phyloP scores from a whole-genome alignment of 2,888 invertebrate genomes.

The Stenoptilia bipunctidactyla region DNA sequence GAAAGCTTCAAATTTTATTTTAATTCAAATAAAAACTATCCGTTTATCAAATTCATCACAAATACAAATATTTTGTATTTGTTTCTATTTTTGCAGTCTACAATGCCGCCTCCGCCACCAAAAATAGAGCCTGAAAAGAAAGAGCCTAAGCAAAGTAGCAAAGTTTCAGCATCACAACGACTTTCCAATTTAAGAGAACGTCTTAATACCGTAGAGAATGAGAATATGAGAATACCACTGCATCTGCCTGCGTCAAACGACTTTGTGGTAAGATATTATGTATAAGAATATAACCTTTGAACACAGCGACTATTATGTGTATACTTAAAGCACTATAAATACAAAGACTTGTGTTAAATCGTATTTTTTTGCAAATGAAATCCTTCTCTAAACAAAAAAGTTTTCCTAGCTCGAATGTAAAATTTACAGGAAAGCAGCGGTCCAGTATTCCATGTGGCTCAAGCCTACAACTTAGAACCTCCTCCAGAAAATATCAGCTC shows the following conservation, averaged over 20 bases:
- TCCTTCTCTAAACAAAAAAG: too few species aligned
- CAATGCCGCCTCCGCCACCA: background rate
- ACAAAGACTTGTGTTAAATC: background rate
- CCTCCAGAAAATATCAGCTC: constrained; percentile 52
- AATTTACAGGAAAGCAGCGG: constrained; percentile 36
- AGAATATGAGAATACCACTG: constrained; percentile 32
- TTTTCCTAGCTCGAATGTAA: background rate
- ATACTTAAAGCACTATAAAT: background rate
- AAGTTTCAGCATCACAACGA: constrained; percentile 59
- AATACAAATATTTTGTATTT: too few species aligned
- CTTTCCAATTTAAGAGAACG: constrained; percentile 52
- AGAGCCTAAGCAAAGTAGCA: constrained; percentile 22
- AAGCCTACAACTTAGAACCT: constrained; percentile 43
- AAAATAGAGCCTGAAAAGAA: too few species aligned
- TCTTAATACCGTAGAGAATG: constrained; percentile 47
- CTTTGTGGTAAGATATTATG: constrained; percentile 31
- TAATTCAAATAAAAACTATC: too few species aligned
- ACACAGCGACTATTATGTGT: too few species aligned
- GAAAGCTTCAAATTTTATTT: too few species aligned
- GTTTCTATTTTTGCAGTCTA: too few species aligned
- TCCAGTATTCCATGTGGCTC: constrained; percentile 35
- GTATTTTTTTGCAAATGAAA: too few species aligned
- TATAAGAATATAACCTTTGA: too few species aligned
- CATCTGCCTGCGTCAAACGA: constrained; percentile 46
- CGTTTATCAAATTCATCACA: too few species aligned